phyloP scores from a whole-genome alignment of 1,140 invertebrate genomes.

The Sitodiplosis mosellana region DNA sequence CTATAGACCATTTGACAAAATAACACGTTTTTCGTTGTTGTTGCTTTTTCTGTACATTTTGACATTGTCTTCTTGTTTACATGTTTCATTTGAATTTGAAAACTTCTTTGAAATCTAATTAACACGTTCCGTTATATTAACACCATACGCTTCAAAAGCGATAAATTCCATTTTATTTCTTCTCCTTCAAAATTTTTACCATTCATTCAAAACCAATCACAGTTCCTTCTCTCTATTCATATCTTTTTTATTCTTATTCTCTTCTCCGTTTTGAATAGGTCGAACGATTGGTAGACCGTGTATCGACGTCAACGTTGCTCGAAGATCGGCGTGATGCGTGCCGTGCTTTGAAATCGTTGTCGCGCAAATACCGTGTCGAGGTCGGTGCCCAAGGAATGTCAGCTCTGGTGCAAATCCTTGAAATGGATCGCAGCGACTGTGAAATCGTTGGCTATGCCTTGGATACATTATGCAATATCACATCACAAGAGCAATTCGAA shows the following conservation, averaged over 20 bases:
- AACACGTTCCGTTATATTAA: too few species aligned
- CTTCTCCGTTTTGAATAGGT: constrained; percentile 36
- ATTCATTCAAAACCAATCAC: not conserved
- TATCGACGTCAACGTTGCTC: constrained; percentile 78
- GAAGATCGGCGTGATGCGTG: constrained; percentile 94
- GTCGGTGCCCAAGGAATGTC: constrained; percentile 93
- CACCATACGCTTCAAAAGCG: not conserved
- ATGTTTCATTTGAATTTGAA: too few species aligned
- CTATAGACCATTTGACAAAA: too few species aligned
- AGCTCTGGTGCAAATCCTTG: constrained; percentile 49
- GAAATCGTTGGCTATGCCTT: constrained; percentile 85
- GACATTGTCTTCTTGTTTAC: too few species aligned
- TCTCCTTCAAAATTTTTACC: constrained; percentile 1
- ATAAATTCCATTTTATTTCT: not conserved
- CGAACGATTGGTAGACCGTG: constrained; percentile 78
- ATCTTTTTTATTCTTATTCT: constrained; percentile 11
- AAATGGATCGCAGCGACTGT: constrained; percentile 66
- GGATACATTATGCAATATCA: constrained; percentile 82
- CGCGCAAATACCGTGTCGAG: constrained; percentile 81
- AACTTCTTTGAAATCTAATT: not conserved
- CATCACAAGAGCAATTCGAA: constrained; percentile 63
- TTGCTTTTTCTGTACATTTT: too few species aligned
- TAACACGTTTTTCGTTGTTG: too few species aligned
- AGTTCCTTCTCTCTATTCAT: not conserved
- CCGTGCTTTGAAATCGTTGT: constrained; percentile 81